These are phyloP conservation scores for Ctenopoma multispine DNA, from an alignment of 2,797 vertebrate species.

Conservation along the genomic window DNA sequence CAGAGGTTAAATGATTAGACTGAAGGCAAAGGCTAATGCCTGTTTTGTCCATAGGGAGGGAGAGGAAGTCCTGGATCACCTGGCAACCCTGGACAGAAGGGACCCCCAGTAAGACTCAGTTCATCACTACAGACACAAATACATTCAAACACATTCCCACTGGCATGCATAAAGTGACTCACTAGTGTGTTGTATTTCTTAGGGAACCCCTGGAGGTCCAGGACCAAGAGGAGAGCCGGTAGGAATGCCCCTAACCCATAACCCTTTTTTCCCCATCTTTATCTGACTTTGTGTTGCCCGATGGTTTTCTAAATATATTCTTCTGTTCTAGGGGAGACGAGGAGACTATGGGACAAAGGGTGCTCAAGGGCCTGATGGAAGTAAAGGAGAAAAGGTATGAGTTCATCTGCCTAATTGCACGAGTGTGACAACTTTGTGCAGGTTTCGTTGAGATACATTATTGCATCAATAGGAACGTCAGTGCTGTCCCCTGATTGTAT, in stretches of 20 bases:
- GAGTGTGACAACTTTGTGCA: neutral
- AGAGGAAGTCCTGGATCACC: constrained; percentile 89
- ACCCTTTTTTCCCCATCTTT: neutral
- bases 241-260: constrained; percentile 57
- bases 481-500: neutral
- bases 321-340: constrained; percentile 89
- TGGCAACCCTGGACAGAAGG: constrained; percentile 88
- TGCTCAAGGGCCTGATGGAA: constrained; percentile 81
- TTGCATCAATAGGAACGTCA: constrained; percentile 16
- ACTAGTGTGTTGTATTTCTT: constrained; percentile 50
- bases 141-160: neutral
- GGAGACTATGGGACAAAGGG: constrained; percentile 93
- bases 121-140: neutral
- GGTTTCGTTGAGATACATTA: constrained; percentile 1
- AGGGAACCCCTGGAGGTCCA: constrained; percentile 81
- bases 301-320: constrained; percentile 16
- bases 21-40: constrained; percentile 37
- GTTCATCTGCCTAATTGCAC: neutral
- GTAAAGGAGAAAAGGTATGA: constrained; percentile 89
- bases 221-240: constrained; percentile 90
- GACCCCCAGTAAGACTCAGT: constrained; percentile 74
- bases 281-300: neutral
- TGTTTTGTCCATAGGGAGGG: constrained; percentile 78
- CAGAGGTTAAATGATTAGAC: neutral
- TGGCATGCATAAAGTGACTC: constrained; percentile 12